Evolutionary conservation across 1,140 invertebrate genomes (phyloP), one percentile per base, ranked within the genome.

Genomic region (Trachelipus rathkii): DNA sequence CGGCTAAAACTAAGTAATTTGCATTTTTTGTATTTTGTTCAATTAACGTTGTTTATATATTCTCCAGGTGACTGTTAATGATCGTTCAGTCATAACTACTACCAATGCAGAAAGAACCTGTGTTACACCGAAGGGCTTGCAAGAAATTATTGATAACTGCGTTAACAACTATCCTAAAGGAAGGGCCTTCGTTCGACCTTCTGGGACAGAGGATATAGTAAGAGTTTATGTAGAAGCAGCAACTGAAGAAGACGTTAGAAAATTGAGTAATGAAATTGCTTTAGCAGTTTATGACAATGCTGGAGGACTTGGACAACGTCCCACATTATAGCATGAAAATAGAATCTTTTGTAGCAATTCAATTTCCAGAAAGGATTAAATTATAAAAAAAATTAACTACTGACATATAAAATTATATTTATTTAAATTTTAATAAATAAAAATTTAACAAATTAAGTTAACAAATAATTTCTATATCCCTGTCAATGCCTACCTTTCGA

Each of bases 161-260:
- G 91, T 94, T 1, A 80, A 85, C 0, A 88, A 89, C 76, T 95
- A 92, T 84, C 84, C 85, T 9, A 88, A 88, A 82, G 95, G 91
- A 0, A 87, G 96, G 76, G 87, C 94, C 15, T 99, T 99, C 87
- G 94, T 97, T 0, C 88, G 91, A n/a, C 80, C 80, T 44, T 81
- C 80, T 69, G 97, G 97, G 53, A 99, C 98, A 24, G 98, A 99
- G 87, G 95, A 99, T 86, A 87, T 98, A 44, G 93, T 99, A 1
- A 87, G 98, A 76, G 91, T 99, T 0, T 99, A 99, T 87, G 94
- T 96, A 0, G 97, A 99, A 87, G 95, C 95, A 8, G 89, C 92
- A 44, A 92, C 92, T 2, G 88, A 90, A 83, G 84, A 88, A 81
- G 88, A 91, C 53, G 89, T 91, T 11, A 89, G 95, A 76, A 87